A percentile compares a stretch with the other conserved stretches of the same genome.
Evolutionary conservation across 2,888 invertebrate genomes (phyloP).

Genomic region (Timema cristinae): DNA sequence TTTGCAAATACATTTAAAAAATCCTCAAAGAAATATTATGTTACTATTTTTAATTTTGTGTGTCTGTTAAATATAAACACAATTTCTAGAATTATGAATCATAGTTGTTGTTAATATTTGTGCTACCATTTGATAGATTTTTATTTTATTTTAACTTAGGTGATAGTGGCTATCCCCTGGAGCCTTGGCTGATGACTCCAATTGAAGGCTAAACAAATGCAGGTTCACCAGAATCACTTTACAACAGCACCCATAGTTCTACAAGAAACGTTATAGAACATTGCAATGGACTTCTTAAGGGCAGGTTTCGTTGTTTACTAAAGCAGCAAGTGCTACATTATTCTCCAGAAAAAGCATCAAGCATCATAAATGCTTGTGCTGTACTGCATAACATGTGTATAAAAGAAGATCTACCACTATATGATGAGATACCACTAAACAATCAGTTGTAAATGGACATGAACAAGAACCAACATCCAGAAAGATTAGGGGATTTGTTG

Average conservation of each 20-base stretch:
- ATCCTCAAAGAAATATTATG: no score
- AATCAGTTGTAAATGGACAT: neutral
- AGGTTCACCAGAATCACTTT: neutral
- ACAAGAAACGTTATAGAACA: neutral
- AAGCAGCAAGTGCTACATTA: constrained; percentile 28
- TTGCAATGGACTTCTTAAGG: constrained; percentile 28
- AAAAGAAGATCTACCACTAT: neutral
- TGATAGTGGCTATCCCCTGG: constrained; percentile 8
- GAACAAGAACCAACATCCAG: neutral
- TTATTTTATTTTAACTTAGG: neutral
- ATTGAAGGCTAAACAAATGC: neutral
- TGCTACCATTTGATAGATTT: no score
- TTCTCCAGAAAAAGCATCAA: constrained; percentile 24
- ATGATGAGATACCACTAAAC: neutral
- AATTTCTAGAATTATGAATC: no score
- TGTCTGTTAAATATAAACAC: no score
- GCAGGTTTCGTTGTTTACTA: constrained; percentile 28
- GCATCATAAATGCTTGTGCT: constrained; percentile 30
- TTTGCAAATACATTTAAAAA: no score
- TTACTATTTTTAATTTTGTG: no score
- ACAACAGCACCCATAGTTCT: constrained; percentile 1
- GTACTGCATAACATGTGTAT: constrained; percentile 28
- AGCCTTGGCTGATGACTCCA: constrained; percentile 13
- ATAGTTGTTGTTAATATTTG: neutral
- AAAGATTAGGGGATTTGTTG: neutral